Base-by-base conservation (phyloP, 2,797 vertebrate genomes). In the Esox lucius region DNA sequence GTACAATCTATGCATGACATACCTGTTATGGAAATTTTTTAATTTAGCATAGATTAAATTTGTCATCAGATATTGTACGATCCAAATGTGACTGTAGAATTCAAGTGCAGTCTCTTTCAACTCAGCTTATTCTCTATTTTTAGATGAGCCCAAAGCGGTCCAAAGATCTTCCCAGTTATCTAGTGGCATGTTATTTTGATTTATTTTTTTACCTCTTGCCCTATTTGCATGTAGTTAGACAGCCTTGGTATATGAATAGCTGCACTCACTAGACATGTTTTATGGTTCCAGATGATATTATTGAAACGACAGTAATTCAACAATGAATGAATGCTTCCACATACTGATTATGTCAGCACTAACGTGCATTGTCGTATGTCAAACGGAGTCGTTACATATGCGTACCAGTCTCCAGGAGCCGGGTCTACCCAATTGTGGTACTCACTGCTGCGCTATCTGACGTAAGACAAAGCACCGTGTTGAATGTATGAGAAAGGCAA, bases 1-100 rank as follows among this genome's bases (percentile, higher is more conserved):
- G 78, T 91, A 90, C 85, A 85, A 91, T 90, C 93, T 94, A 94
- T 93, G 93, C 93, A 94, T 89, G 87, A 85, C 73, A 80, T 82
- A 83, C 86, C 84, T 87, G 61, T 78, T 78, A 72, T 66, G 68
- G 74, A 80, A 73, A 66, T 74, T 66, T 81, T 81, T 69, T 71
- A 59, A 79, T 74, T 80, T 66, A 68, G 79, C 69, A 76, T 62
- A 76, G 62, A 68, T 22, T 22, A 1, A 56, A 28, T 17, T 80
- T 71, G 66, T 80, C 80, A 85, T 81, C 79, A 68, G 22, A 39
- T 35, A 42, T 31, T 46, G 24, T 51, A 51, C 16, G 42, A 70
- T 64, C 13, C 61, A 31, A 22, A 64, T 26, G 5, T 64, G 26
- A 1, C 28, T 6, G 15, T 64, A 64, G 78, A 3, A 46, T 53